Evolutionary conservation across 2,113 vertebrate species (phyloP).

Genomic region (Salvelinus fontinalis): DNA sequence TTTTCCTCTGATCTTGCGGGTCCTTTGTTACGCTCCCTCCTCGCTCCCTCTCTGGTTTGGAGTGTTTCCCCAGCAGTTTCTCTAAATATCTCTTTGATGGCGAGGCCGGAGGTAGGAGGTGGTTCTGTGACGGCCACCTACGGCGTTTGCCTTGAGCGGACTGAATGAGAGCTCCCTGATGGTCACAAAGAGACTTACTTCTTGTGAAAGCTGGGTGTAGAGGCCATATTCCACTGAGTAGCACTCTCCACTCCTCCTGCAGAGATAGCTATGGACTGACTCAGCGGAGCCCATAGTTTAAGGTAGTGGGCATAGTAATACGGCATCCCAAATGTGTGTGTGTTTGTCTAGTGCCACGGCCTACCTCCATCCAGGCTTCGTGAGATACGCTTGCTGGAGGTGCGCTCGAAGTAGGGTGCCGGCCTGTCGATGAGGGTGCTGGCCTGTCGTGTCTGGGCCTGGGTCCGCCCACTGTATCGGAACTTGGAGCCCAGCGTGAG

Average conservation of each 20-base stretch:
- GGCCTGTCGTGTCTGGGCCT: slow-evolving; percentile 83
- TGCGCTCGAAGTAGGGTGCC: slow-evolving; percentile 79
- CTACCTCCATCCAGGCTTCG: slow-evolving; percentile 85
- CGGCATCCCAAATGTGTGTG: neutral
- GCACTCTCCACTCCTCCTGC: neutral
- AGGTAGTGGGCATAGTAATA: no score
- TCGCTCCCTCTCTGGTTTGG: neutral
- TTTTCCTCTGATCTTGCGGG: neutral
- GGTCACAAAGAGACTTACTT: neutral
- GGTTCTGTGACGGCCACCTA: neutral
- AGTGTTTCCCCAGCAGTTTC: neutral
- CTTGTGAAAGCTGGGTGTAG: neutral
- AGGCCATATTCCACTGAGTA: neutral
- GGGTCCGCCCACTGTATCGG: slow-evolving; percentile 86
- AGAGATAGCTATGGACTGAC: neutral
- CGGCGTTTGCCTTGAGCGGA: no score
- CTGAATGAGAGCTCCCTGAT: neutral
- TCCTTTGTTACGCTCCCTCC: neutral
- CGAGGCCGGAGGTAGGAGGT: neutral
- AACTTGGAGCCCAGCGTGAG: slow-evolving; percentile 87
- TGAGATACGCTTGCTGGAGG: slow-evolving; percentile 82
- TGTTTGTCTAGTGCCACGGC: neutral
- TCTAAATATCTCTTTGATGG: neutral
- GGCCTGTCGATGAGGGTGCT: slow-evolving; percentile 86
- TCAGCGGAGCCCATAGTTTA: neutral